Evolutionary conservation across 2,888 invertebrate genomes (phyloP), one percentile per base, ranked within the genome.

Genomic region (Orthonychiurus folsomi): DNA sequence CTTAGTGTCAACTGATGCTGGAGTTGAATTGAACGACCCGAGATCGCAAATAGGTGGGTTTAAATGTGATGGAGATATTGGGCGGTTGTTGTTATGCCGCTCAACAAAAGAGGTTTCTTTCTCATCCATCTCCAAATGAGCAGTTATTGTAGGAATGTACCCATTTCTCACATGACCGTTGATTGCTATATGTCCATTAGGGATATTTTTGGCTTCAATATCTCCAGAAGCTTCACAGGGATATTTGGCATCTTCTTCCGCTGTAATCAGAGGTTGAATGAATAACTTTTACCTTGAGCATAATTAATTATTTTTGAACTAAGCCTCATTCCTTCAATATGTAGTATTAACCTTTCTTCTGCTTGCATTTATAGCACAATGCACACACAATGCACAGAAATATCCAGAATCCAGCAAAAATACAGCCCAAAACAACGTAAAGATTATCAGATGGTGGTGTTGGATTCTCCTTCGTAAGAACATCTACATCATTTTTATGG

Each of bases 71-170:
- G 73, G 73, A n/a, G 71, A 69, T 50, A 73, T 70, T 15, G 74
- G 73, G 57, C 73, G 72, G 73, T 84, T 86, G 78, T 86, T 86
- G 77, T 86, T 86, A 74, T 84, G 84, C 48, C 79, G 77, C 67
- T 80, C 76, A 72, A 86, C 78, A 77, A 85, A 85, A 57, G 86
- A 84, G 81, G 86, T 84, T 79, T 86, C 85, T 66, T 73, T 73
- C 56, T 73, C 73, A 61, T 73, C 71, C 3, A 73, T 47, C 61
- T 71, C 71, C 3, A 73, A 37, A 59, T 71, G 71, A 1, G 73
- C 68, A n/a, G 73, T 67, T 23, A 73, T 71, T 27, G 69, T 68
- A 12, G 71, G 70, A 56, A 73, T 70, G 58, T 73, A 73, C 9
- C 71, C 73, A 64, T 70, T 71, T 15, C 65, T 63, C 52, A 65